Base-by-base conservation (phyloP, 1,140 invertebrate species). In the Platyura marginata region DNA sequence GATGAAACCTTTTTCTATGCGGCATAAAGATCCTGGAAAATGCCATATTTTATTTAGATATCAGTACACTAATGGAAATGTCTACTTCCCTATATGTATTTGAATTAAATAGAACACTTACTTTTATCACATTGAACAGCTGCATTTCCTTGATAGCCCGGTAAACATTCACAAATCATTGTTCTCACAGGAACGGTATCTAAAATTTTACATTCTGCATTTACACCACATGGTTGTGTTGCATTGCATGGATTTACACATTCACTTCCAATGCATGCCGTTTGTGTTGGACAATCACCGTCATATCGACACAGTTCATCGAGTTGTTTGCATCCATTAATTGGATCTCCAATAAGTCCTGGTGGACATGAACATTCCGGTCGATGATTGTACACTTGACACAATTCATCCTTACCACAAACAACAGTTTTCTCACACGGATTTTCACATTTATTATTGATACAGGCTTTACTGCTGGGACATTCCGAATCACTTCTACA, bases 151-250 rank as follows among this genome's bases (percentile, higher is more conserved):
- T 74, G 74, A 56, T 82, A 89, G 37, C 84, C 83, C 20, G 81
- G 77, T n/a, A 81, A 55, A 55, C 88, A 92, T 57, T 82, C 75
- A 50, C 89, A 93, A 44, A 85, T 75, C 82, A 91, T 86, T 13
- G 86, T 90, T 51, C 81, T 71, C 0, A 91, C 77, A 1, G 87
- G 84, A 19, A 74, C 61, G 0, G 87, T 86, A 51, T 91, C 79
- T 3, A 83, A 59, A 1, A 90, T 77, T 40, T 73, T 75, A 51
- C 89, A 93, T 42, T 75, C 66, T 0, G 85, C 79, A 47, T 88
- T 88, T 8, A 73, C 68, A 23, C 81, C 81, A 51, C 89, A 93
- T 0, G 88, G 87, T 49, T 77, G 68, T 3, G 79, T 79, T 23
- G 74, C 72, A 22, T 69, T 64, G 49, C 89, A 94, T 6, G 88